Evolutionary conservation across 92 coral and sea anemone genomes (phyloP).

Genomic region (Palythoa grandiflora): DNA sequence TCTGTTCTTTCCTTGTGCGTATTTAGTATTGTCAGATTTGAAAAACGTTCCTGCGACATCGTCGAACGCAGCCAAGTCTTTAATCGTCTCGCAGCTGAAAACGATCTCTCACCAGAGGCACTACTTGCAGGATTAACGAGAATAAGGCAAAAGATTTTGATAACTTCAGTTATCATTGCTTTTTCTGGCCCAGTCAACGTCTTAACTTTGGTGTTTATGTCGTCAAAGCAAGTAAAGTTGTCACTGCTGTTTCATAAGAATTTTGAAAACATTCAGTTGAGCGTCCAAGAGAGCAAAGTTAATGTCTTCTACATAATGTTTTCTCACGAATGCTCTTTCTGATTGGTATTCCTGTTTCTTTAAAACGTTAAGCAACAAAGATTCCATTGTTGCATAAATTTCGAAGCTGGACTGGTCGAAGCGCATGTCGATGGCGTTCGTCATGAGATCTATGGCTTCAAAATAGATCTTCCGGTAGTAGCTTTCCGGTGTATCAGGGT

Average conservation of each 20-base stretch:
- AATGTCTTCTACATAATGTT: constrained; percentile 66
- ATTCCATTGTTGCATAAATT: constrained; percentile 68
- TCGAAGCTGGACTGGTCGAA: constrained; percentile 76
- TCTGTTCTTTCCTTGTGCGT: constrained; percentile 64
- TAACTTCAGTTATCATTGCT: constrained; percentile 68
- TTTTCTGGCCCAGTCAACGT: constrained; percentile 68
- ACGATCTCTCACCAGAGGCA: constrained; percentile 73
- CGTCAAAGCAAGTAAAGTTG: constrained; percentile 57
- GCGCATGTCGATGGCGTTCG: constrained; percentile 75
- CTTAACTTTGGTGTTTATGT: constrained; percentile 54
- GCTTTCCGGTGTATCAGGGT: constrained; percentile 72
- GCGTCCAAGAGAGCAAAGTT: constrained; percentile 54
- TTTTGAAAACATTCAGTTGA: constrained; percentile 65
- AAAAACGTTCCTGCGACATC: constrained; percentile 71
- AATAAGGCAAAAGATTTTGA: constrained; percentile 63
- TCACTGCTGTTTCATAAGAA: constrained; percentile 48
- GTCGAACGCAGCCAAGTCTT: constrained; percentile 75
- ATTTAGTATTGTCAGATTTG: constrained; percentile 64
- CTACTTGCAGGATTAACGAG: constrained; percentile 80
- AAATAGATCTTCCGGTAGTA: constrained; percentile 69
- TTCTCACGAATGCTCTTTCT: constrained; percentile 62
- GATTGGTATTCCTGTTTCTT: constrained; percentile 66
- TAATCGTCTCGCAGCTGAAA: constrained; percentile 75
- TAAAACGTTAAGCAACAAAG: constrained; percentile 58
- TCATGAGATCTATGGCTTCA: constrained; percentile 71